Evolutionary conservation across 2,888 invertebrate species (phyloP).

Genomic region (Zonitis immaculata): DNA sequence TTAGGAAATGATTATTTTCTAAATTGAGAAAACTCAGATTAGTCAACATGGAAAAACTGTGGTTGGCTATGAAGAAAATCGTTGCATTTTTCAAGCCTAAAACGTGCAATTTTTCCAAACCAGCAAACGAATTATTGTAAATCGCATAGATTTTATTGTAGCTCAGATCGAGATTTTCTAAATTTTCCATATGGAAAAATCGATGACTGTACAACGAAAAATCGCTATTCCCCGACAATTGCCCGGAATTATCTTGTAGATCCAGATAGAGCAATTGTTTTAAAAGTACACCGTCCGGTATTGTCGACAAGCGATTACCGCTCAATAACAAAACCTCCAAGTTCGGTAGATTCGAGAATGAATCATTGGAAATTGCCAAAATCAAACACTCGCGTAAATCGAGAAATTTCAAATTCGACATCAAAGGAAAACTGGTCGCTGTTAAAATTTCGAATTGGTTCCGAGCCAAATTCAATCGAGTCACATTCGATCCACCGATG

Average conservation of each 20-base stretch:
- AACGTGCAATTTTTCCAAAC: constrained; percentile 50
- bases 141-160: constrained; percentile 54
- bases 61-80: constrained; percentile 50
- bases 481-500: constrained; percentile 53
- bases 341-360: constrained; percentile 53
- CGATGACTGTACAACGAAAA: constrained; percentile 52
- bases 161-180: constrained; percentile 52
- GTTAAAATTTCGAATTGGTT: constrained; percentile 56
- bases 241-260: constrained; percentile 52
- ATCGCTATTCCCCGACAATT: constrained; percentile 46
- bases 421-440: constrained; percentile 52
- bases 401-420: constrained; percentile 54
- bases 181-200: constrained; percentile 50
- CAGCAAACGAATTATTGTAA: constrained; percentile 52
- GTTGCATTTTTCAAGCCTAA: constrained; percentile 54
- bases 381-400: constrained; percentile 55
- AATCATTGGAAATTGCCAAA: constrained; percentile 49
- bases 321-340: constrained; percentile 52
- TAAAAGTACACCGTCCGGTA: constrained; percentile 52
- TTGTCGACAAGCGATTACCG: constrained; percentile 53
- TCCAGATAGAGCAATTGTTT: constrained; percentile 52
- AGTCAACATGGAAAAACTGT: constrained; percentile 49
- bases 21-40: constrained; percentile 52
- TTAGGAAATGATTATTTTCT: constrained; percentile 52
- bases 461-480: constrained; percentile 49